Conservation (phyloP, 2,888 invertebrate species). For the Drosophila lutescens region DNA sequence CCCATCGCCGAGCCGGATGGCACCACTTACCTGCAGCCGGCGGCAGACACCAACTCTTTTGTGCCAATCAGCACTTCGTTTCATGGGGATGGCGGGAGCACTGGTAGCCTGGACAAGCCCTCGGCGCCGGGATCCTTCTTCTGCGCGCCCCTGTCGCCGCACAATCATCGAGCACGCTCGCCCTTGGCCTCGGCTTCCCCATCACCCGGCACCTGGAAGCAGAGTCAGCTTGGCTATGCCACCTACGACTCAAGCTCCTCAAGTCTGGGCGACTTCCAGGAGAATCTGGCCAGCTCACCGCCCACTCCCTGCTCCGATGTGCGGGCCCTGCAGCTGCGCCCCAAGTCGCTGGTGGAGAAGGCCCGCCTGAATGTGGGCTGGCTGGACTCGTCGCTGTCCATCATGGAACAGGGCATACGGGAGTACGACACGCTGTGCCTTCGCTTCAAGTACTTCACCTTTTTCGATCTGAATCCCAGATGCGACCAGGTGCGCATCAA, state of each 20-base stretch:
- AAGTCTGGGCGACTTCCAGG: conserved; percentile 85
- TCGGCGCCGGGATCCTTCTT: conserved; percentile 38
- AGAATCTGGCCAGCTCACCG: conserved; percentile 93
- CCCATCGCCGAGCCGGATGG: conserved; percentile 82
- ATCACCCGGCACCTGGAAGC: conserved; percentile 86
- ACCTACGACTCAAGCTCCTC: conserved; percentile 84
- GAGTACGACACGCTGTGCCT: conserved; percentile 96
- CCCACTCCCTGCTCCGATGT: conserved; percentile 92
- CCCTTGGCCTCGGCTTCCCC: conserved; percentile 88
- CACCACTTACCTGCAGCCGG: conserved; percentile 82
- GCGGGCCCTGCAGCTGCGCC: conserved; percentile 90
- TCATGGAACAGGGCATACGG: conserved; percentile 99
- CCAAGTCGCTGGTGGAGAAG: conserved; percentile 94
- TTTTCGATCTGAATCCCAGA: conserved; percentile 98
- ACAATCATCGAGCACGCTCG: conserved; percentile 39
- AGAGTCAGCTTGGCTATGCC: conserved; percentile 81
- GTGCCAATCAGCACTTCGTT: conserved; percentile 87
- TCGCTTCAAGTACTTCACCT: conserved; percentile 98
- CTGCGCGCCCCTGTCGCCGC: conserved; percentile 42
- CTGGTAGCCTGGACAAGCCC: conserved; percentile 85
- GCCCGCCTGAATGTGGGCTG: conserved; percentile 98
- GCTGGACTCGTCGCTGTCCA: conserved; percentile 98
- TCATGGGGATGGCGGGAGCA: conserved; percentile 87
- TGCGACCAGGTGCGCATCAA: conserved; percentile 98
- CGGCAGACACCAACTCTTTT: conserved; percentile 93